Conservation (phyloP, 2,888 invertebrate genomes). For the Cremastinae sp. region DNA sequence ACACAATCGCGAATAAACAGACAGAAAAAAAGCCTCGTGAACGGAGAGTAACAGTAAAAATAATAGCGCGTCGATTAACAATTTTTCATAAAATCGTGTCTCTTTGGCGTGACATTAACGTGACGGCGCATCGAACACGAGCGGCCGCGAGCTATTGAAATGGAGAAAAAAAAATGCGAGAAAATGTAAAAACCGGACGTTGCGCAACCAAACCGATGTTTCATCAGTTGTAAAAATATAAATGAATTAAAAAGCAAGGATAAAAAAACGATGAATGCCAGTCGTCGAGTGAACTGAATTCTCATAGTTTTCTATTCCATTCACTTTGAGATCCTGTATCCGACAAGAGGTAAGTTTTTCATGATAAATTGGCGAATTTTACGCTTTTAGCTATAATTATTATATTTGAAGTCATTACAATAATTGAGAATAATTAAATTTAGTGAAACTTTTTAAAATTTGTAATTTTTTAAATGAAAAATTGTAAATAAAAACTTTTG, state of each 20-base stretch:
- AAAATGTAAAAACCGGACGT: conserved; percentile 54
- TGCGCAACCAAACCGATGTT: conserved; percentile 45
- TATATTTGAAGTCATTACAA: too few relatives aligned
- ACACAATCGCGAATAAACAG: conserved; percentile 4
- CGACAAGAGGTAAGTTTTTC: too few relatives aligned
- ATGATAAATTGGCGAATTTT: too few relatives aligned
- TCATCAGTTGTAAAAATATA: conserved; percentile 27
- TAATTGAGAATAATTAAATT: too few relatives aligned
- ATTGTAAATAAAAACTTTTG: too few relatives aligned
- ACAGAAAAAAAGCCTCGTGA: background rate
- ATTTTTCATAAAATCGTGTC: conserved; percentile 9
- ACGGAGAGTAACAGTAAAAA: background rate
- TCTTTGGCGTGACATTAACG: background rate
- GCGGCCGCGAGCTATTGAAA: background rate
- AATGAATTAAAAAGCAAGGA: conserved; percentile 22
- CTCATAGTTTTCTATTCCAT: too few relatives aligned
- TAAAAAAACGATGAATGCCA: background rate
- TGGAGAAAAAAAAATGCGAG: background rate
- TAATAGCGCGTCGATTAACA: conserved; percentile 11
- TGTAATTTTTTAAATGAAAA: too few relatives aligned
- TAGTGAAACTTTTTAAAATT: too few relatives aligned
- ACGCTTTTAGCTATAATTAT: too few relatives aligned
- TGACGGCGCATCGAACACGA: background rate
- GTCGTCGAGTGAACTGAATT: background rate
- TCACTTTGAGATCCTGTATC: too few relatives aligned